These are phyloP conservation scores for Hystrix brachyura DNA, from an alignment of 2,113 vertebrate species.

Conservation along the genomic window DNA sequence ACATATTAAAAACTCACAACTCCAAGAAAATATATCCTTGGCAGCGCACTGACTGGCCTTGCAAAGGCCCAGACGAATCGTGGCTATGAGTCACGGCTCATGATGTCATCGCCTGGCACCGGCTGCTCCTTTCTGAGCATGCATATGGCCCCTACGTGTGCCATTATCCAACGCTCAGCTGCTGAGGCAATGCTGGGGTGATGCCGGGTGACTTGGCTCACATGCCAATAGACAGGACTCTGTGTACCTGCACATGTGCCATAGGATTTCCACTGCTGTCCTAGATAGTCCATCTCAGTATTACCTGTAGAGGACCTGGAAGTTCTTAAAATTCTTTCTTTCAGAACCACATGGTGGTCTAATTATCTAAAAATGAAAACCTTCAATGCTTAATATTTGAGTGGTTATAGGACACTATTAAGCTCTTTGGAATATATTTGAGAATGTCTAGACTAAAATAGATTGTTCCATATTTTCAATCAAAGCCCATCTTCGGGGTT, in stretches of 20 bases:
- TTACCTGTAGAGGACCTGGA: background rate
- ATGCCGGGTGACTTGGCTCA: background rate
- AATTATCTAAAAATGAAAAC: conserved; percentile 48
- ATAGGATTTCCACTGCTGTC: background rate
- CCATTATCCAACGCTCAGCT: background rate
- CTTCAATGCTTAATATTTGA: background rate
- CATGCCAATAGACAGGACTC: background rate
- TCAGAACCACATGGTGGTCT: background rate
- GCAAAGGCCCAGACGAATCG: background rate
- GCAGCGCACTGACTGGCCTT: background rate
- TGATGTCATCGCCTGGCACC: background rate
- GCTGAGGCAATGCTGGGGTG: background rate
- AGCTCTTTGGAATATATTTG: background rate
- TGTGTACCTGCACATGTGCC: background rate
- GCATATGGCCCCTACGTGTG: background rate
- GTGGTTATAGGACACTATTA: background rate
- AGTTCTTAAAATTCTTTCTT: conserved; percentile 1
- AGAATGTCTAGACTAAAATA: background rate
- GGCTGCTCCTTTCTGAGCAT: background rate
- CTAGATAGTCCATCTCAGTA: background rate
- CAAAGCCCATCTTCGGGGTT: background rate
- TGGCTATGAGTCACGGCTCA: fast-evolving
- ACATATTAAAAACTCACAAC: background rate
- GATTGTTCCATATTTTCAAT: background rate
- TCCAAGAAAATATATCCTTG: background rate